Conservation (phyloP, 2,888 invertebrate genomes). For the Melikaiella ostensackeni region DNA sequence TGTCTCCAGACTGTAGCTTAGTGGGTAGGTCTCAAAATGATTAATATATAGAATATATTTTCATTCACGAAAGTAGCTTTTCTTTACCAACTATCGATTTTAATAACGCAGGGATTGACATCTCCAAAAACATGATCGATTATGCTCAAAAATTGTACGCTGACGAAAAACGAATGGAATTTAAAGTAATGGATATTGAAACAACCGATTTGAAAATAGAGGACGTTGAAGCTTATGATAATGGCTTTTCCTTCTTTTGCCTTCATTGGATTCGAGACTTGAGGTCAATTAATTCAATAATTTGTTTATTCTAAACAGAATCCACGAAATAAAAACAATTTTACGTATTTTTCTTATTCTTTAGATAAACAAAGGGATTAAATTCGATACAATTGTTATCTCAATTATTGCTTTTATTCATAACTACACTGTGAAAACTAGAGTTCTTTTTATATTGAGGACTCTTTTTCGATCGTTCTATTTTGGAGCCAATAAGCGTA, state of each 20-base stretch:
- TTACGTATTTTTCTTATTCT: no score
- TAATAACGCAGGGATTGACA: neutral
- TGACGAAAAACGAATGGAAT: neutral
- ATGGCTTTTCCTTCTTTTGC: slow-evolving; percentile 19
- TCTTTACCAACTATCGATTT: neutral
- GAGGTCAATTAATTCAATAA: neutral
- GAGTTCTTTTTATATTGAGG: no score
- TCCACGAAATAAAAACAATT: no score
- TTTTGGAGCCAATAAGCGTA: no score
- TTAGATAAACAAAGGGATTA: no score
- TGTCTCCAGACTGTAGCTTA: neutral
- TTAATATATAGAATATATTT: neutral
- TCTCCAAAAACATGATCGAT: slow-evolving; percentile 8
- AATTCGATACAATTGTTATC: no score
- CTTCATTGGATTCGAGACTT: neutral
- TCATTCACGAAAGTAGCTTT: neutral
- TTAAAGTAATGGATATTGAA: slow-evolving; percentile 1
- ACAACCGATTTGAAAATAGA: neutral
- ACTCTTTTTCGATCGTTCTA: no score
- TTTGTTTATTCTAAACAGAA: neutral
- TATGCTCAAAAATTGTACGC: neutral
- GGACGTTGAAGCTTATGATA: neutral
- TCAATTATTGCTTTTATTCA: no score
- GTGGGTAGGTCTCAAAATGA: neutral
- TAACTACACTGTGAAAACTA: no score